phyloP scores from a whole-genome alignment of 92 coral and sea anemone genomes.

The Parazoanthus darwini region DNA sequence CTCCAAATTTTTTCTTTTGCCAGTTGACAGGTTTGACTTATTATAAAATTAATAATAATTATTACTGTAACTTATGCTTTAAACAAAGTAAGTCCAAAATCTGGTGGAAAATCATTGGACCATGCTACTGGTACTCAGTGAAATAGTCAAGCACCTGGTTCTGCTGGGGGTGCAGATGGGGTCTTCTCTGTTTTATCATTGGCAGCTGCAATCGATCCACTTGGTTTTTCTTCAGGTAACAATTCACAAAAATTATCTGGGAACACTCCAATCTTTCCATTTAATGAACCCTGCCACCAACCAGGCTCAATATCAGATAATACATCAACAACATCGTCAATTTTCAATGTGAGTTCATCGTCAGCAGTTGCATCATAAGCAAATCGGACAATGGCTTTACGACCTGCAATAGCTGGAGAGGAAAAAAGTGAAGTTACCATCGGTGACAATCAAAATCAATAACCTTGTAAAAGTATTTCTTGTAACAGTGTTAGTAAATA shows the following conservation, averaged over 20 bases:
- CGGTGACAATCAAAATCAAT: too few relatives aligned
- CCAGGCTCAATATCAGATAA: constrained; percentile 81
- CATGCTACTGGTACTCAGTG: too few relatives aligned
- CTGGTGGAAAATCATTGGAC: too few relatives aligned
- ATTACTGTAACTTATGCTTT: too few relatives aligned
- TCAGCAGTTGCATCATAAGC: constrained; percentile 80
- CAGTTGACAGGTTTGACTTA: too few relatives aligned
- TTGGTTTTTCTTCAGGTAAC: constrained; percentile 54
- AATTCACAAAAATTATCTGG: constrained; percentile 91
- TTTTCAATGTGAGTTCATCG: constrained; percentile 74
- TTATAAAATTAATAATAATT: too few relatives aligned
- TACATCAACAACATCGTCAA: constrained; percentile 67
- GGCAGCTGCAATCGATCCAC: background rate
- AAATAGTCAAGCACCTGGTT: constrained; percentile 37
- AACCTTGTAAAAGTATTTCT: too few relatives aligned
- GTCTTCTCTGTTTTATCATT: background rate
- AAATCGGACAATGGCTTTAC: constrained; percentile 83
- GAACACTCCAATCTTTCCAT: constrained; percentile 73
- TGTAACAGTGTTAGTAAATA: too few relatives aligned
- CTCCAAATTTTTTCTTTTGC: too few relatives aligned
- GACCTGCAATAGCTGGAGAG: constrained; percentile 49
- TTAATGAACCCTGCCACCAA: constrained; percentile 88
- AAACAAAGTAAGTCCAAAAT: too few relatives aligned
- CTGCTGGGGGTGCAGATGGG: constrained; percentile 26
- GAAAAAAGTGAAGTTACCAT: too few relatives aligned